phyloP scores from a whole-genome alignment of 2,113 vertebrate species.

The Panthera tigris region DNA sequence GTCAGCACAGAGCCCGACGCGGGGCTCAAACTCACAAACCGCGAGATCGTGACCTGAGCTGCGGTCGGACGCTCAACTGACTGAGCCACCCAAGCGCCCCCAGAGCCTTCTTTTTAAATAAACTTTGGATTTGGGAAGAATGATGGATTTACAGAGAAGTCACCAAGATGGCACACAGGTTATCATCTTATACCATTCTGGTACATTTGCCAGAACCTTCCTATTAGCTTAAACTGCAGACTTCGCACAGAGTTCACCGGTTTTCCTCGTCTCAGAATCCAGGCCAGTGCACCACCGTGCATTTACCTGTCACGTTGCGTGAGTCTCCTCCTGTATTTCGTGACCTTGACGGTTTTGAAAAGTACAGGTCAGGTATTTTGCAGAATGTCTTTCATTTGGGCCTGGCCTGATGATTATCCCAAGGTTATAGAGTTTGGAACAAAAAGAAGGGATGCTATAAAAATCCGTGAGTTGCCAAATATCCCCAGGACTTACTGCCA shows the following conservation, averaged over 20 bases:
- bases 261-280: background rate
- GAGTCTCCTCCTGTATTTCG: background rate
- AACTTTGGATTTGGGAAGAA: background rate
- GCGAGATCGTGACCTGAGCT: too few relatives aligned
- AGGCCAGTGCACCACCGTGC: background rate
- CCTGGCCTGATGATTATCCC: background rate
- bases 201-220: background rate
- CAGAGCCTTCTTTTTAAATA: background rate
- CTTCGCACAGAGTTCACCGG: background rate
- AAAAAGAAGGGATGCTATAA: background rate
- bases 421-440: background rate
- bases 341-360: background rate
- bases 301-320: background rate
- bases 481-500: background rate
- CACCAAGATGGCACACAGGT: background rate
- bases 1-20: too few relatives aligned
- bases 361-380: background rate
- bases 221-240: background rate
- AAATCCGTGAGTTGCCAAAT: background rate
- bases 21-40: too few relatives aligned
- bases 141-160: background rate
- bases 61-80: too few relatives aligned
- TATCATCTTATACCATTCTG: background rate
- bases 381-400: background rate
- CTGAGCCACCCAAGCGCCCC: background rate